These are phyloP conservation scores for Thunnus maccoyii DNA, from an alignment of 2,113 vertebrate genomes.

Conservation along the genomic window DNA sequence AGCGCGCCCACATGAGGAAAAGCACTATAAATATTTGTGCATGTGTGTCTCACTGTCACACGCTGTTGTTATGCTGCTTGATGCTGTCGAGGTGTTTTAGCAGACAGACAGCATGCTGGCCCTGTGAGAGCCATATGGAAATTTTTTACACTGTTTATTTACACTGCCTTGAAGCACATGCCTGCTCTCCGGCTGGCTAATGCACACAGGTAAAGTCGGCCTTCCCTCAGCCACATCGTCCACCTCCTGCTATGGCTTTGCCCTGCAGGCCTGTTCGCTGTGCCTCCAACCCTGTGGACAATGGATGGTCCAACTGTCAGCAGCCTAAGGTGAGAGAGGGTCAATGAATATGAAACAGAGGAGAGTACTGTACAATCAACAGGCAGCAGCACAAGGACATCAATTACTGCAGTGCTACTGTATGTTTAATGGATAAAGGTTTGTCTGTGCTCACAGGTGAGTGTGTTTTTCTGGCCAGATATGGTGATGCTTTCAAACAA, in stretches of 20 bases:
- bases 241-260: constrained; percentile 48
- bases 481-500: not conserved
- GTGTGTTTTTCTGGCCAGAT: not conserved
- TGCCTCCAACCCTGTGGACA: constrained; percentile 49
- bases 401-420: constrained; percentile 6
- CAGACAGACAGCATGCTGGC: constrained; percentile 39
- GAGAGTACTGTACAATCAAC: constrained; percentile 30
- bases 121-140: constrained; percentile 55
- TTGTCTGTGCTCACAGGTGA: not conserved
- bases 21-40: constrained; percentile 27
- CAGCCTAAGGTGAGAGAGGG: constrained; percentile 59
- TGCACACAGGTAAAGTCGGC: constrained; percentile 48
- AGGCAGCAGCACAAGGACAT: constrained; percentile 30
- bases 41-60: constrained; percentile 41
- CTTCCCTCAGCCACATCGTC: constrained; percentile 26
- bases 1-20: constrained; percentile 31
- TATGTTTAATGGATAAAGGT: not conserved
- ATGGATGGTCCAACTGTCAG: constrained; percentile 47
- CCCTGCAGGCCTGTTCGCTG: constrained; percentile 53
- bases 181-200: constrained; percentile 24
- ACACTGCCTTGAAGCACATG: constrained; percentile 59
- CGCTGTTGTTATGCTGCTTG: constrained; percentile 32
- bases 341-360: constrained; percentile 61
- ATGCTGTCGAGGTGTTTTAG: constrained; percentile 22
- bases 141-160: constrained; percentile 50